Evolutionary conservation across 2,797 vertebrate genomes (phyloP).

Genomic region (Agapornis canus): DNA sequence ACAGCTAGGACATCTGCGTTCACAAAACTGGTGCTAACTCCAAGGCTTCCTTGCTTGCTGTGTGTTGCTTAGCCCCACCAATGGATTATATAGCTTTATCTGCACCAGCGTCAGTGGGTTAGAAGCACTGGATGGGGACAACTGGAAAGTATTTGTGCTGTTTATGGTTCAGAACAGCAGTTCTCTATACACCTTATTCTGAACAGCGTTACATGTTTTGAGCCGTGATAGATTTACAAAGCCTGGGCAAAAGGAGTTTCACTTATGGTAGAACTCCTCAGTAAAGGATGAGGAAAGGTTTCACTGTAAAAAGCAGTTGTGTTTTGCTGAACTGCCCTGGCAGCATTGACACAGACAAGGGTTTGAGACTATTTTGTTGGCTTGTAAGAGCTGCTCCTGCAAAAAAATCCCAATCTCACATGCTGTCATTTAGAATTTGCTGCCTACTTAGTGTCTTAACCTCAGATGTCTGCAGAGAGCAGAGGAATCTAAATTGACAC

Average conservation of each 20-base stretch:
- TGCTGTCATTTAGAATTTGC: not conserved
- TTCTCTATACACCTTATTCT: not conserved
- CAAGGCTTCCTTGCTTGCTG: not conserved
- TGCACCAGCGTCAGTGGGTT: not conserved
- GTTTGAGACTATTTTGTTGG: not conserved
- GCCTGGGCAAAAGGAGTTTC: not conserved
- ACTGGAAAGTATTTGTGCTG: constrained; percentile 13
- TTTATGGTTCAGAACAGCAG: not conserved
- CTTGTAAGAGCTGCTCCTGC: not conserved
- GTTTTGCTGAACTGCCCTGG: not conserved
- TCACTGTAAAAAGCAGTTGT: not conserved
- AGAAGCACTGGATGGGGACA: not conserved
- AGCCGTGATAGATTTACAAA: not conserved
- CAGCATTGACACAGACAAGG: not conserved
- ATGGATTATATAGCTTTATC: not conserved
- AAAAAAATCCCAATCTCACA: not conserved
- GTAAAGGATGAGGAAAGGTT: not conserved
- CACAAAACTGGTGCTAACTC: not conserved
- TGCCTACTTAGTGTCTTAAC: not conserved
- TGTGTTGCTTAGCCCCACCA: not conserved
- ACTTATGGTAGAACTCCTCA: not conserved
- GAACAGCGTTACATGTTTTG: not conserved
- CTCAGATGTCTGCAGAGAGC: not conserved
- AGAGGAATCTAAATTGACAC: not conserved
- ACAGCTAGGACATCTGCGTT: not conserved